Evolutionary conservation across 1,140 invertebrate genomes (phyloP), one percentile per base, ranked within the genome.

Genomic region (Leptoteleia sp.): DNA sequence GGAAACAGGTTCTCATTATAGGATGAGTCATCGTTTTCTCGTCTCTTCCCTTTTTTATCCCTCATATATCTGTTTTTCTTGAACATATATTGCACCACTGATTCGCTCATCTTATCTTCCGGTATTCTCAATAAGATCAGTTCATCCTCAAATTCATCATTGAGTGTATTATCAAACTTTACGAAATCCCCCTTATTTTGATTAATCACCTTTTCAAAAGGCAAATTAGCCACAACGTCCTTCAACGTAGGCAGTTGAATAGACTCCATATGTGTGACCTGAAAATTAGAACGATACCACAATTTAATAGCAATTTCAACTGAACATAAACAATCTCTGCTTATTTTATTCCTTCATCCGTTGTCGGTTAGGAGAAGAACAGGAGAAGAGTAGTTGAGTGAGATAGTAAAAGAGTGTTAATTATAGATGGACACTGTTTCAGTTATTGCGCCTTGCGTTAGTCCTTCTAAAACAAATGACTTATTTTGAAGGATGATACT

Each of bases 261-360:
- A 19, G 67, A 55, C 78, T 80, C 79, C 82, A 72, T 79, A 76
- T 67, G 72, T 68, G 78, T 75, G 48, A 88, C 85, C 87, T 89
- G 87, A 85, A 89, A 89, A 87, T 84, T 71, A 85, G 76, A 87
- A 87, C 61, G 83, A 82, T 67, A 83, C 80, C 55, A 68, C 42
- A 72, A 64, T 82, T 83, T 81, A 85, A 54, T 55, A 50, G 38
- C 12, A 64, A 13, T 33, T 35, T 81, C 59, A 71, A 43, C 50
- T 54, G 55, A 22, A 50, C 11, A 31, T 17, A 31, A 48, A 38
- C 7, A 27, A 11, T 52, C 27, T 68, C 9, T 54, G 42, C 54
- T 65, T 54, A 52, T 70, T 68, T 47, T 16, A 50, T 61, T 72
- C 59, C 65, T 72, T 55, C 52, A 72, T 65, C 54, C 59, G 37